Percentiles rank a stretch among this genome's conserved stretches.
phyloP scores from a whole-genome alignment of 2,113 vertebrate genomes.

The Pithys albifrons region DNA sequence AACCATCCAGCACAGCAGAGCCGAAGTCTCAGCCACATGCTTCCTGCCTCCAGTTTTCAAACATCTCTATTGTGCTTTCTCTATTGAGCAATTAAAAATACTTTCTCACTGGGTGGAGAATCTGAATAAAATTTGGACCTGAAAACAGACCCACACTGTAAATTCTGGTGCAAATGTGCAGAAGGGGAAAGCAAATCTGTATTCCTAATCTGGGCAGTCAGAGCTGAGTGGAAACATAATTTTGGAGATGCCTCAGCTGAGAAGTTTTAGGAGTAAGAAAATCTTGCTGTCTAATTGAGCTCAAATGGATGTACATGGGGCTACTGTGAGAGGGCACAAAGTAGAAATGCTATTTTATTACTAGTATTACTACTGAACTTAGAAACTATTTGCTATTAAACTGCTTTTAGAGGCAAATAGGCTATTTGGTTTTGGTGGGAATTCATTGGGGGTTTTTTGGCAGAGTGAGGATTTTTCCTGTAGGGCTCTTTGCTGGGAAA shows the following conservation, averaged over 20 bases:
- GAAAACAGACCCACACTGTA: neutral
- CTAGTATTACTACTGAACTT: neutral
- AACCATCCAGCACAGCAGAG: neutral
- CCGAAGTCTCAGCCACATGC: neutral
- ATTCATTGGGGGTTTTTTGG: neutral
- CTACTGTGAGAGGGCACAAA: neutral
- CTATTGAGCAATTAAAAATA: neutral
- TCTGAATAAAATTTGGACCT: neutral
- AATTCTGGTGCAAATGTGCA: neutral
- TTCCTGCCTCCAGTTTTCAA: neutral
- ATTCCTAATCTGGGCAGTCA: neutral
- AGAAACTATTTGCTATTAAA: neutral
- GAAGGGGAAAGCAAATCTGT: neutral
- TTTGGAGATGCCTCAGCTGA: neutral
- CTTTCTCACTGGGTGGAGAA: neutral
- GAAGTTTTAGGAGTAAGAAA: neutral
- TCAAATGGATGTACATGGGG: neutral
- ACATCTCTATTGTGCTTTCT: neutral
- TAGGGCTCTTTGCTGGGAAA: neutral
- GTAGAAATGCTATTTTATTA: neutral
- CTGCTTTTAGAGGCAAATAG: neutral
- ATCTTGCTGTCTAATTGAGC: neutral
- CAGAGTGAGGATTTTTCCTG: neutral
- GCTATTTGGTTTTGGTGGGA: neutral
- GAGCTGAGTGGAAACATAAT: neutral